Base-by-base conservation (phyloP, 1,140 invertebrate genomes). In the Drosophila ohnishii region DNA sequence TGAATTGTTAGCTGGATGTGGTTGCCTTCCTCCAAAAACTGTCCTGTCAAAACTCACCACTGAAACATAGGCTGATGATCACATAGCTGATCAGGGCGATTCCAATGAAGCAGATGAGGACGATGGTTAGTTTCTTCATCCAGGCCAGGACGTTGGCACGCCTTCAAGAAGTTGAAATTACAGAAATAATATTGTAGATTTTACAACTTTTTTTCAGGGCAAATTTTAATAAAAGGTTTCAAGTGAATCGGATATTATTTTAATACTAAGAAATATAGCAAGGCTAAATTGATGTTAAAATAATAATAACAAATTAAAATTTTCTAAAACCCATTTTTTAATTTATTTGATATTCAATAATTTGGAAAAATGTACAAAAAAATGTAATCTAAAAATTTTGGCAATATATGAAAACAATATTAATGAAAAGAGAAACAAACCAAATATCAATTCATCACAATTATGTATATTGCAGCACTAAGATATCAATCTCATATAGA, bases 121-220 rank as follows among this genome's bases (percentile, higher is more conserved):
- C 90, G 34, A 91, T 91, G 40, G 90, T 91, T 28, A 91, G 72
- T 53, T 90, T 91, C 60, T 91, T 91, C 87, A 91, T 89, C 90
- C 90, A 91, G 69, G 86, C 88, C 56, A 91, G 58, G n/a, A 91
- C 48, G 30, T 91, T 91, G 25, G 77, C 90, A 45, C 90, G 84
- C 84, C 90, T 91, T 53, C 10, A 4, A 2, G 28, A 11, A 16
- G n/a, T n/a, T 39, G 78, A 53, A 48, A 30, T 8, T 35, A 53
- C 53, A 57, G 6, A 10, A 50, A 5, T 47, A 14, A 8, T 47
- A 28, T 28, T 47, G 1, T 25, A 47, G 25, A 22, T 47, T 7
- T 25, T 0, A 5, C 19, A 19, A 19, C 19, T 19, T 19, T 19
- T 19, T 1, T 19, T 19, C 19, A 19, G 19, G 7, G 1, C 13